Conservation (phyloP, 2,888 invertebrate genomes). For the Trachelus tabidus region DNA sequence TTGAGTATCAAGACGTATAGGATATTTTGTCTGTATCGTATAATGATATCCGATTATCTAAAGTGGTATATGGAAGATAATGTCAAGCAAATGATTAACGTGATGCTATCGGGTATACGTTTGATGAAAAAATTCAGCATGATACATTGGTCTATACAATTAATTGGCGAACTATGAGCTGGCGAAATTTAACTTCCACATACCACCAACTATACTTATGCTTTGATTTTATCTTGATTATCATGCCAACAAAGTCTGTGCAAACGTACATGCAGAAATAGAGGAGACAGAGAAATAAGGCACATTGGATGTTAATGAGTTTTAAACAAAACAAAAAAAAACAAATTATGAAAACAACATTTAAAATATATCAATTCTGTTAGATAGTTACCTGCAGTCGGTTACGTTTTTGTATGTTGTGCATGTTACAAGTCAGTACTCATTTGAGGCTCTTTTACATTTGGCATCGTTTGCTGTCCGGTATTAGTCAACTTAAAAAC, state of each 20-base stretch:
- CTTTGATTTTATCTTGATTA: constrained; percentile 10
- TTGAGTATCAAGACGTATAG: neutral
- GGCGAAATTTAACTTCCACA: constrained; percentile 8
- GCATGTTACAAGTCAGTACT: constrained; percentile 65
- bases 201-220: constrained; percentile 12
- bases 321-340: constrained; percentile 26
- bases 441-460: constrained; percentile 63
- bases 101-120: neutral
- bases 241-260: constrained; percentile 42
- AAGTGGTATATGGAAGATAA: constrained; percentile 1
- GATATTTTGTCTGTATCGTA: constrained; percentile 16
- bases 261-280: constrained; percentile 50
- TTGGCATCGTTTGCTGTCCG: constrained; percentile 63
- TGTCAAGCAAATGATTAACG: neutral
- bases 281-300: constrained; percentile 33
- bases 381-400: constrained; percentile 64
- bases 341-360: constrained; percentile 28
- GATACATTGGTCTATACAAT: neutral
- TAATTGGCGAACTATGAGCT: neutral
- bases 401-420: constrained; percentile 63
- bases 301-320: constrained; percentile 23
- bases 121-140: neutral
- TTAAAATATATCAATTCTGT: constrained; percentile 45
- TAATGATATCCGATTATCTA: neutral
- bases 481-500: constrained; percentile 65